Evolutionary conservation across 2,797 vertebrate species (phyloP).

Genomic region (Microctenopoma lineatum): DNA sequence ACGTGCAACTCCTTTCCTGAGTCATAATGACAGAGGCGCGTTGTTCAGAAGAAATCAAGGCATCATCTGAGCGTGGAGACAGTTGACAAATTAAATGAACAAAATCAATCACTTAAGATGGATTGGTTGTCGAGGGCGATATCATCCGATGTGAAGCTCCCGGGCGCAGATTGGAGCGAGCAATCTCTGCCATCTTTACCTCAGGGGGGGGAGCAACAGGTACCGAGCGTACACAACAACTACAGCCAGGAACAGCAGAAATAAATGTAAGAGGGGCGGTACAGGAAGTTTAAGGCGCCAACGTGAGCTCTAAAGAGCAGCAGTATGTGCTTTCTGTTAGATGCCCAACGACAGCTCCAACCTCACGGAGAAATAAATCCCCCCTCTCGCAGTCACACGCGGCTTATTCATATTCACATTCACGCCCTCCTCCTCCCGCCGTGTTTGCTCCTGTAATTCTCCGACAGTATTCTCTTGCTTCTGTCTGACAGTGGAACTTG

Average conservation of each 20-base stretch:
- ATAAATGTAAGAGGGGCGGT: slow-evolving; percentile 2
- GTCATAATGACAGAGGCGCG: slow-evolving; percentile 22
- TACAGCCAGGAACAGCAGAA: background rate
- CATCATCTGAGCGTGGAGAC: slow-evolving; percentile 47
- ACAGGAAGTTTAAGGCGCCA: slow-evolving; percentile 14
- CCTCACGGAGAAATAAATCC: slow-evolving; percentile 58
- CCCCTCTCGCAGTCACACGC: slow-evolving; percentile 50
- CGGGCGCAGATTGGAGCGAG: slow-evolving; percentile 5
- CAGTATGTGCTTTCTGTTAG: slow-evolving; percentile 41
- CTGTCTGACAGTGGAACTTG: slow-evolving; percentile 50
- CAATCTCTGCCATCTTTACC: slow-evolving; percentile 19
- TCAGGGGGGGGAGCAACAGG: slow-evolving; percentile 43
- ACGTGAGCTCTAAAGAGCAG: slow-evolving; percentile 44
- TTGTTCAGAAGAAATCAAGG: background rate
- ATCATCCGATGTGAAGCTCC: slow-evolving; percentile 24
- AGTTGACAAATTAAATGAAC: slow-evolving; percentile 65
- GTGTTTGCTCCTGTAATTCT: slow-evolving; percentile 69
- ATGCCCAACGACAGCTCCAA: slow-evolving; percentile 54
- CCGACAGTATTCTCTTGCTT: slow-evolving; percentile 43
- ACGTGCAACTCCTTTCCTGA: slow-evolving; percentile 26
- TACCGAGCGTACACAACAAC: slow-evolving; percentile 31
- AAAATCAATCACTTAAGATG: slow-evolving; percentile 59
- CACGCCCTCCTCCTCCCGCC: slow-evolving; percentile 40
- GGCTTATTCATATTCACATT: slow-evolving; percentile 54
- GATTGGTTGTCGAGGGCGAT: slow-evolving; percentile 45